Evolutionary conservation across 2,797 vertebrate species (phyloP).

Genomic region (Chelonia mydas): DNA sequence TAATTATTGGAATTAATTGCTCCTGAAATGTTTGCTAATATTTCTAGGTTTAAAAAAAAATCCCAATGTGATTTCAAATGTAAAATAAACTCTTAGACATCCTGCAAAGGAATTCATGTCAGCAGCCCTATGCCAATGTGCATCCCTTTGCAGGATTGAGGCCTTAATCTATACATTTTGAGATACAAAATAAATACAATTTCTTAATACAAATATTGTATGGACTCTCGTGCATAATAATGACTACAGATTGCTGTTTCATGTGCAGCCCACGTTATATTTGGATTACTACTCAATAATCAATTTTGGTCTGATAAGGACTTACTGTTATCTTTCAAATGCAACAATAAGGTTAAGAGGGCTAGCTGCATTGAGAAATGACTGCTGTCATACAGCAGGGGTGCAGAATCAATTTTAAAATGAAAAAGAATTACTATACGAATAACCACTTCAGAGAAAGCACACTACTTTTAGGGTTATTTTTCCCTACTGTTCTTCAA

Average conservation of each 20-base stretch:
- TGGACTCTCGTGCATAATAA: neutral
- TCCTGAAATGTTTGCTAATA: neutral
- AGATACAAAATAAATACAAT: neutral
- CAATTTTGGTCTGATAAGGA: constrained; percentile 50
- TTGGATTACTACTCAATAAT: constrained; percentile 37
- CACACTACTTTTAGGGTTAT: constrained; percentile 27
- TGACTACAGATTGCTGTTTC: constrained; percentile 5
- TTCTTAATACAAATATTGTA: neutral
- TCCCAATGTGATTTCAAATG: neutral
- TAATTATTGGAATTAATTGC: neutral
- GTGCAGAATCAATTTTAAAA: constrained; percentile 65
- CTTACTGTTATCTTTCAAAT: constrained; percentile 52
- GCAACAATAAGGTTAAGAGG: constrained; percentile 33
- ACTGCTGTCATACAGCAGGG: constrained; percentile 38
- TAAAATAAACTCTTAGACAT: neutral
- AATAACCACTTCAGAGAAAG: constrained; percentile 45
- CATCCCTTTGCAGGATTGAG: neutral
- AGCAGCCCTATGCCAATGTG: neutral
- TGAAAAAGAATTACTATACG: constrained; percentile 44
- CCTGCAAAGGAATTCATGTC: neutral
- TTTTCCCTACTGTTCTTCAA: constrained; percentile 25
- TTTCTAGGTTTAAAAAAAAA: too few species aligned
- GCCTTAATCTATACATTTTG: neutral
- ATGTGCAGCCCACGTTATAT: neutral
- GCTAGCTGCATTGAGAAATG: constrained; percentile 36